phyloP scores from a whole-genome alignment of 2,888 invertebrate genomes.

The Himalopsyche anomala region DNA sequence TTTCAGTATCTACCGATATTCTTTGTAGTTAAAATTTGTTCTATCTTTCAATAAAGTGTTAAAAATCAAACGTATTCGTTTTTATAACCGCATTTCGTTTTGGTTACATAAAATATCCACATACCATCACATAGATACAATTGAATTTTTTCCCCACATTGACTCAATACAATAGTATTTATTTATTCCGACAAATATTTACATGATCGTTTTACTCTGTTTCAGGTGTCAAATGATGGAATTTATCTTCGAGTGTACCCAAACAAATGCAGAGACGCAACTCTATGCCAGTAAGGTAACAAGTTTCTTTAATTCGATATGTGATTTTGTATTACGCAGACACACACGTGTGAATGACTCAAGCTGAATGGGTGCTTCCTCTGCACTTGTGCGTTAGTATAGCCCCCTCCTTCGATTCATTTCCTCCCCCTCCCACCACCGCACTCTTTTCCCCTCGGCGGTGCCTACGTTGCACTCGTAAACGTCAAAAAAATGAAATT shows the following conservation, averaged over 20 bases:
- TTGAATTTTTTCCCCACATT: too few species aligned
- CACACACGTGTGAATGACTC: slow-evolving; percentile 43
- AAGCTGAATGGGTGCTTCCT: slow-evolving; percentile 43
- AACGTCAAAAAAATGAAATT: slow-evolving; percentile 63
- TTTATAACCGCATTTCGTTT: too few species aligned
- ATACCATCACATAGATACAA: too few species aligned
- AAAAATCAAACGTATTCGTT: too few species aligned
- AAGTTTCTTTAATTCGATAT: slow-evolving; percentile 2
- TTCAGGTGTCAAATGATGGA: not conserved
- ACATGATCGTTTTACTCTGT: slow-evolving; percentile 3
- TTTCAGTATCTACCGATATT: too few species aligned
- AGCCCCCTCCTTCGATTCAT: slow-evolving; percentile 55
- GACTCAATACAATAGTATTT: too few species aligned
- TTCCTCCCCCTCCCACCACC: slow-evolving; percentile 56
- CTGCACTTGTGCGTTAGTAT: slow-evolving; percentile 39
- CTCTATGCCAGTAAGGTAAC: slow-evolving; percentile 6
- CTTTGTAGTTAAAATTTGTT: too few species aligned
- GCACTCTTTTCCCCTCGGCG: slow-evolving; percentile 53
- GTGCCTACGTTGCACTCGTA: slow-evolving; percentile 56
- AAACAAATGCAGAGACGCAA: not conserved
- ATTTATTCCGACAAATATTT: too few species aligned
- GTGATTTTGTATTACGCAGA: slow-evolving; percentile 20
- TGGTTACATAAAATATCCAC: too few species aligned
- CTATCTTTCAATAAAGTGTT: too few species aligned
- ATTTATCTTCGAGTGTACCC: not conserved